Base-by-base conservation (phyloP, 2,113 vertebrate genomes). In the Vombatus ursinus region DNA sequence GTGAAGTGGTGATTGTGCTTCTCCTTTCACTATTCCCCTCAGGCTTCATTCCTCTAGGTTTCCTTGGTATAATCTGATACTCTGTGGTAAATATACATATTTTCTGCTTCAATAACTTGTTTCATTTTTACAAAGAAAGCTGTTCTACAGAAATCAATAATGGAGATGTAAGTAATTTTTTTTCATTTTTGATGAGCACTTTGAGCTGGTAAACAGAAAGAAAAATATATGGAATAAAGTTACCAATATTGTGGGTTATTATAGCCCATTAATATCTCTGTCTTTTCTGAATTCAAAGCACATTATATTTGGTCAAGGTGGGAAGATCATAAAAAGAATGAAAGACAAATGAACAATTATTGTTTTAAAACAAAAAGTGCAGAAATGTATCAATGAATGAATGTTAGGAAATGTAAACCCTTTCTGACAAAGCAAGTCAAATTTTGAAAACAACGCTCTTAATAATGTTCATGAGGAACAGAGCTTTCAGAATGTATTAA, bases 1-100 rank as follows among this genome's bases (percentile, higher is more conserved):
- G 14, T 90, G 26, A 26, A 16, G 0, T 0, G 0, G 2, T 3
- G 50, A 91, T 48, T 8, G 0, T 0, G 37, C 53, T 57, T 96
- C 49, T 91, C 57, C 49, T 16, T 14, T 14, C 19, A 8, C 77
- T 16, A 0, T 24, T 50, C 68, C 28, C 31, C 49, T 3, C 0
- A 50, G 47, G 28, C 23, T 5, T 54, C 3, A 19, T 31, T 94
- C n/a, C 3, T 57, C 90, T 93, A 19, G 52, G 44, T 31, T 1
- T 16, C 26, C 12, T 44, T 23, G 28, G 48, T 48, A 5, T n/a
- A 90, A 90, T 19, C 8, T 90, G 77, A 50, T 0, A 44, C 8
- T 3, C 0, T 5, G 8, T 2, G 61, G 11, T 53, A 25, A 31
- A 77, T 3, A 44, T 5, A 22, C 26, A n/a, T 10, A 19, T 0